Base-by-base conservation (phyloP, 2,797 vertebrate genomes). In the Leptatherina wallacei region DNA sequence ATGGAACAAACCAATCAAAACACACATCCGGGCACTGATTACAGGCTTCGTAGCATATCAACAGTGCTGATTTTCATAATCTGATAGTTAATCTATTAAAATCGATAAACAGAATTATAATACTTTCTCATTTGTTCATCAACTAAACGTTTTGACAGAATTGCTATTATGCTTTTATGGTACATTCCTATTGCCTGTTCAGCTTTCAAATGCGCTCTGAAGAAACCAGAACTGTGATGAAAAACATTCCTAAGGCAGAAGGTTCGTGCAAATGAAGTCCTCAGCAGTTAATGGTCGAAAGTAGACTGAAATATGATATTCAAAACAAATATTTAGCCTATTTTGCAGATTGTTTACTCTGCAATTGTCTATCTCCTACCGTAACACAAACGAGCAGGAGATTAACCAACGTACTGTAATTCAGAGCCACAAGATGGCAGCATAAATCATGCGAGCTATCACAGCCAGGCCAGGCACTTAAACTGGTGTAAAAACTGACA, bases 401-500 rank as follows among this genome's bases (percentile, higher is more conserved):
- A 27, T 27, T 30, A 68, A 51, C 0, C 22, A 18, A 61, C 0
- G 12, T 61, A 64, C 1, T 73, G 64, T 73, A 27, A 18, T 22
- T 16, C 0, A 36, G 0, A 65, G 42, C 87, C 91, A 52, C 13
- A 38, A 90, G 93, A 69, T 82, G 88, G 88, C 81, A 87, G 81
- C 72, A 89, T 30, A 64, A n/a, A 65, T 35, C 71, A 65, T 49
- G 68, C 14, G 40, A 12, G 11, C 5, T 24, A 12, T 6, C 13
- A 54, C 51, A 52, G 51, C 24, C 24, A 14, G 10, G 52, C 24
- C 51, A 29, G n/a, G 1, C 2, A 27, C 2, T 54, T 13, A 27
- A 29, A 14, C 24, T 24, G 3, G 5, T 52, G 22, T 27, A 51
- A 18, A n/a, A 47, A 16, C 38, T 14, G 3, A 18, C 4, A 18